phyloP scores from a whole-genome alignment of 2,113 vertebrate species.

The Glaucomys volans region DNA sequence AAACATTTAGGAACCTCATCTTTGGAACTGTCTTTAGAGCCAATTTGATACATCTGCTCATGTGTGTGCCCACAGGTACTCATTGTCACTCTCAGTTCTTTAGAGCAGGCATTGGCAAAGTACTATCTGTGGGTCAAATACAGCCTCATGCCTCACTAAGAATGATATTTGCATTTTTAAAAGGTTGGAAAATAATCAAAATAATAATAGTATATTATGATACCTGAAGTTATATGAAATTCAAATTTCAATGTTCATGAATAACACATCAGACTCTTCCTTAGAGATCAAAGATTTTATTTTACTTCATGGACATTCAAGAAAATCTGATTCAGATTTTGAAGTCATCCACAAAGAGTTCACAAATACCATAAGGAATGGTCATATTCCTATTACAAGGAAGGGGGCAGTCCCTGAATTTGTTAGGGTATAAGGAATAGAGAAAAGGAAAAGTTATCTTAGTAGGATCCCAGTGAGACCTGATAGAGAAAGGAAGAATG shows the following conservation, averaged over 20 bases:
- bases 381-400: neutral
- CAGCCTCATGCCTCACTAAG: neutral
- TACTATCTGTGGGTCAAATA: neutral
- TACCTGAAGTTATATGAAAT: neutral
- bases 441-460: neutral
- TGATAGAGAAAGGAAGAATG: neutral
- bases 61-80: rapidly evolving
- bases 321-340: slow-evolving; percentile 8
- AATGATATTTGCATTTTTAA: neutral
- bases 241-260: neutral
- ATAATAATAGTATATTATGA: neutral
- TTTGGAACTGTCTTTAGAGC: neutral
- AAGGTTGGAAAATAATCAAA: neutral
- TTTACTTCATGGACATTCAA: neutral
- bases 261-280: neutral
- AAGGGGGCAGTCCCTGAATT: neutral
- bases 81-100: neutral
- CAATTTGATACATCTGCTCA: neutral
- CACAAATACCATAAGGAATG: neutral
- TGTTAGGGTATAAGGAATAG: neutral
- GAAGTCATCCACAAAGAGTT: neutral
- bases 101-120: neutral
- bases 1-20: neutral
- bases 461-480: neutral
- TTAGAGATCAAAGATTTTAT: neutral